Conservation (phyloP, 2,888 invertebrate genomes). For the Brachynemurus nebulosus region DNA sequence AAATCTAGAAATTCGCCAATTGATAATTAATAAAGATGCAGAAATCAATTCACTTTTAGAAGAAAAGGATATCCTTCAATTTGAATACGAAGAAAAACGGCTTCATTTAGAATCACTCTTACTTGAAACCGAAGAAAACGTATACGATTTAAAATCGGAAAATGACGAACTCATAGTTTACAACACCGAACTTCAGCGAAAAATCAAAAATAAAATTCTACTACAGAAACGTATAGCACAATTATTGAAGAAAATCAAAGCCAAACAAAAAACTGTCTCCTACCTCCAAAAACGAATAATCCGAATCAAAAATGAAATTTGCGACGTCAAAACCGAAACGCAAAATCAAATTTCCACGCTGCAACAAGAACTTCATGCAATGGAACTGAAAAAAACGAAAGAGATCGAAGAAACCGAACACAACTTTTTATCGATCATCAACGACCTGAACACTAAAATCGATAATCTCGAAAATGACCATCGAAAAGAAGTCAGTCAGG, state of each 20-base stretch:
- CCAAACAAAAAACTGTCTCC: background rate
- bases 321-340: slow-evolving; percentile 26
- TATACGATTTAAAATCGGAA: background rate
- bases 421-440: slow-evolving; percentile 9
- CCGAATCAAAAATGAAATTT: slow-evolving; percentile 21
- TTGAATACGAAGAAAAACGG: background rate
- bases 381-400: slow-evolving; percentile 23
- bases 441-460: slow-evolving; percentile 12
- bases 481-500: slow-evolving; percentile 5
- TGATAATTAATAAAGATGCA: background rate
- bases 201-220: background rate
- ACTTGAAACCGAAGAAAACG: background rate
- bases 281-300: background rate
- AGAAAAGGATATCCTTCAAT: background rate
- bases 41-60: background rate
- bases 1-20: slow-evolving; percentile 10
- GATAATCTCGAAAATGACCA: slow-evolving; percentile 12
- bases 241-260: slow-evolving; percentile 12
- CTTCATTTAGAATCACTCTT: background rate
- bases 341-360: slow-evolving; percentile 25
- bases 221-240: slow-evolving; percentile 5
- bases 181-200: background rate
- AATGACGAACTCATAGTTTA: background rate
- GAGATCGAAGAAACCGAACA: slow-evolving; percentile 16
- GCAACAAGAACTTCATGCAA: slow-evolving; percentile 16